Evolutionary conservation across 2,113 vertebrate species (phyloP), one percentile per base, ranked within the genome.

Genomic region (Leptodactylus fuscus): DNA sequence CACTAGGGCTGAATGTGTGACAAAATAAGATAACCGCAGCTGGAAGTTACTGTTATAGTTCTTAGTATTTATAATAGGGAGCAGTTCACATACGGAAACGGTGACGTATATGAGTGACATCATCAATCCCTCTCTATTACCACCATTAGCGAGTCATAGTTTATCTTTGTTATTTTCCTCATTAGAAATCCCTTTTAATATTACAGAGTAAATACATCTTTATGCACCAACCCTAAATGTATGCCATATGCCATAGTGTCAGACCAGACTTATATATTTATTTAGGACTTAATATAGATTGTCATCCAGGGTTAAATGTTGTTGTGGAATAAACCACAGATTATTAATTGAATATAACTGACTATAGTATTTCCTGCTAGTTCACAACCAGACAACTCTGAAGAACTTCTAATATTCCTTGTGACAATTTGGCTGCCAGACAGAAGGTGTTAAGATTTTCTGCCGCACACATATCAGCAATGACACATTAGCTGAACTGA

Each of bases 391-490:
- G 16, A 36, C 34, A 38, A 32, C 87, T 65, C 29, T 29, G 32
- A 18, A 0, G 0, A 86, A 87, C 87, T 20, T 67, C 1, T 22
- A 38, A 69, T 38, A 38, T 22, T 69, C 34, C 34, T 69, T 38
- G 65, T 69, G 65, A 69, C 65, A 38, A 69, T 69, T 69, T 69
- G 32, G 32, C 65, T 36, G 32, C 34, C 65, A 38, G 32, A 38
- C 16, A 69, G 6, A 76, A 51, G 46, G 29, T 51, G 46, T 34
- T 76, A 76, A 34, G 24, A 75, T 75, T 75, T 49, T 49, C n/a
- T 11, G 2, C 6, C 29, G 73, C 44, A 49, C 48, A 20, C 13
- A 32, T 38, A 69, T 69, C 34, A 22, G 34, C 34, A 69, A 11
- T 69, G 8, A 69, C 65, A 69, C 65, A 69, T 69, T 69, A 69